Evolutionary conservation across 2,113 vertebrate genomes (phyloP), one percentile per base, ranked within the genome.

Genomic region (Psilopsiagon aymara): DNA sequence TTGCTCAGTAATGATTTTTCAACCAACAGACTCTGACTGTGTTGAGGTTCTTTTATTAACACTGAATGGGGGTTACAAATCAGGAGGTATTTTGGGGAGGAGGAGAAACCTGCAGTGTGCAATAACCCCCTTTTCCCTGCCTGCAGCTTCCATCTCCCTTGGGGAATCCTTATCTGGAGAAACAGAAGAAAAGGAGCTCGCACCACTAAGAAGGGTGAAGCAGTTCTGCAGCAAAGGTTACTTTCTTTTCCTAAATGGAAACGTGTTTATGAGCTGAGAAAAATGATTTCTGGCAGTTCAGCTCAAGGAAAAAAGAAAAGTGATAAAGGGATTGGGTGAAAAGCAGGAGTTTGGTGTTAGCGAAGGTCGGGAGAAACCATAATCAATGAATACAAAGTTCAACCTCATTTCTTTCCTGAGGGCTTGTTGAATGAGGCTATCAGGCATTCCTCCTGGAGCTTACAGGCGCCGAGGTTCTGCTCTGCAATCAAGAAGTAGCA

Each of bases 331-430:
- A 60, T 93, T 80, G 83, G 67, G 82, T 86, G 92, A 89, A 62
- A 95, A 95, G 93, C 1, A n/a, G 92, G 64, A 6, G 2, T 64
- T 95, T 78, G 81, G 91, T 78, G 73, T 71, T 89, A 82, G 83
- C 16, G 82, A 92, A 93, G 86, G 90, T 88, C 91, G 95, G 68
- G 70, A 94, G 91, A 68, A 95, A 53, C 57, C 7, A 5, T 52
- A 82, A 97, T 94, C 83, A 53, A 71, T 92, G 96, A 96, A 94
- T 86, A 84, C 55, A 52, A 97, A 79, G 92, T 96, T 94, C 94
- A 95, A 55, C 44, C 43, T 92, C 83, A 69, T 85, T 91, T 93
- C 88, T 92, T 86, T 92, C 27, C 59, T 18, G 12, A 41, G 64
- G 59, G n/a, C 41, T 18, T 17, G 10, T 18, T 79, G 82, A 86